Evolutionary conservation across 2,888 invertebrate species (phyloP).

Genomic region (Baccha elongata): DNA sequence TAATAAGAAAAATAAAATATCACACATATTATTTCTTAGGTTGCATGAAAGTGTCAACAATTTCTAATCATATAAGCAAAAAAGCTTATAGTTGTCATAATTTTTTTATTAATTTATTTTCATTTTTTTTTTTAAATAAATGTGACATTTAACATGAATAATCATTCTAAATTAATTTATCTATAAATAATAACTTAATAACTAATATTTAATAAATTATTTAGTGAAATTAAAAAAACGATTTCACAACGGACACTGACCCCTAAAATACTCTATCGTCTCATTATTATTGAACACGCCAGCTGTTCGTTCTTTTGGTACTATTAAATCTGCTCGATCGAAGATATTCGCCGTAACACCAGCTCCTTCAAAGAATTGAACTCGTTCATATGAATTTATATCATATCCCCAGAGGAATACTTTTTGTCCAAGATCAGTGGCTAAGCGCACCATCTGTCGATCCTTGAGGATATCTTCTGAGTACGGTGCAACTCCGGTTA

Average conservation of each 20-base stretch:
- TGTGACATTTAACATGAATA: slow-evolving; percentile 6
- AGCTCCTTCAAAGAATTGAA: slow-evolving; percentile 91
- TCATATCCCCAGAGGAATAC: slow-evolving; percentile 99
- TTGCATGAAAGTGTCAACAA: slow-evolving; percentile 13
- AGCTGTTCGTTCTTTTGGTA: slow-evolving; percentile 76
- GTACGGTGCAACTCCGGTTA: slow-evolving; percentile 95
- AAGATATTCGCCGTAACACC: slow-evolving; percentile 98
- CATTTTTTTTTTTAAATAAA: neutral
- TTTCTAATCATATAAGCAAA: slow-evolving; percentile 20
- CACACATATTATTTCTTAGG: neutral
- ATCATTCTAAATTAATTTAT: neutral
- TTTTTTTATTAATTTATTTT: neutral
- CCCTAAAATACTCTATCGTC: slow-evolving; percentile 65
- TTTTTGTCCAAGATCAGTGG: slow-evolving; percentile 90
- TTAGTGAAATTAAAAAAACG: slow-evolving; percentile 20
- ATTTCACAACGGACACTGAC: slow-evolving; percentile 62
- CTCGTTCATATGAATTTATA: slow-evolving; percentile 92
- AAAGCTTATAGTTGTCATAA: slow-evolving; percentile 9
- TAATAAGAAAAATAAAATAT: neutral
- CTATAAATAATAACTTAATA: slow-evolving; percentile 14
- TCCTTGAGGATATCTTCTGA: slow-evolving; percentile 95
- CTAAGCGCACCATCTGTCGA: slow-evolving; percentile 87
- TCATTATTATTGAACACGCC: slow-evolving; percentile 55
- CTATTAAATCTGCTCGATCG: slow-evolving; percentile 89
- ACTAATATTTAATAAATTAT: slow-evolving; percentile 24